Conservation (phyloP, 2,797 vertebrate genomes). For the Hippocampus kuda region DNA sequence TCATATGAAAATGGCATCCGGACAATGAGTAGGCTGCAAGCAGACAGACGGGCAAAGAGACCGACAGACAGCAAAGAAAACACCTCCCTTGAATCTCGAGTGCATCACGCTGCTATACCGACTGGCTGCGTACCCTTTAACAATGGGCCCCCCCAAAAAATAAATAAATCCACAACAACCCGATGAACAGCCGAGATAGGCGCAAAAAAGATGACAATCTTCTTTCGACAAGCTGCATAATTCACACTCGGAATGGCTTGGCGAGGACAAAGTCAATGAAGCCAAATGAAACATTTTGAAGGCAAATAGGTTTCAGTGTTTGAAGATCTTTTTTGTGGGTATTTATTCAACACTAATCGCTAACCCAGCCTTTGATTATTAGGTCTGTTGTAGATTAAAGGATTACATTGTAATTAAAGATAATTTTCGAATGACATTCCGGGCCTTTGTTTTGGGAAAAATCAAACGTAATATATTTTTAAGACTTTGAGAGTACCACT, state of each 20-base stretch:
- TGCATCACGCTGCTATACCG: not conserved
- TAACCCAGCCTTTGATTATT: too few species aligned
- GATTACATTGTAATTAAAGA: too few species aligned
- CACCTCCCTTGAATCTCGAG: not conserved
- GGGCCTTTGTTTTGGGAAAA: too few species aligned
- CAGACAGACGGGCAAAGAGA: not conserved
- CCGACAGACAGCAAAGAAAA: not conserved
- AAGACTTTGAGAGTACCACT: too few species aligned
- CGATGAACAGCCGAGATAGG: conserved; percentile 3
- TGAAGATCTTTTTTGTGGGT: too few species aligned
- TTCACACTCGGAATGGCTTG: not conserved
- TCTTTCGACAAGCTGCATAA: not conserved
- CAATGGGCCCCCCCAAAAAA: not conserved
- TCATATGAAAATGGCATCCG: conserved; percentile 3
- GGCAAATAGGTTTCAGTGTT: too few species aligned
- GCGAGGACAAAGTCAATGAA: not conserved
- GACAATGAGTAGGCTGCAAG: not conserved
- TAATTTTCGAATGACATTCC: too few species aligned
- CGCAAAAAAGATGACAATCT: not conserved
- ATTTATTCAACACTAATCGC: too few species aligned
- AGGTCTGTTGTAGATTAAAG: too few species aligned
- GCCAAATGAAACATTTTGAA: too few species aligned
- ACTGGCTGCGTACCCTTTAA: not conserved
- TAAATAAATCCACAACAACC: conserved; percentile 1
- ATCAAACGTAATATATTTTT: too few species aligned